Evolutionary conservation across 2,888 invertebrate genomes (phyloP).

Genomic region (Cybosia mesomella): DNA sequence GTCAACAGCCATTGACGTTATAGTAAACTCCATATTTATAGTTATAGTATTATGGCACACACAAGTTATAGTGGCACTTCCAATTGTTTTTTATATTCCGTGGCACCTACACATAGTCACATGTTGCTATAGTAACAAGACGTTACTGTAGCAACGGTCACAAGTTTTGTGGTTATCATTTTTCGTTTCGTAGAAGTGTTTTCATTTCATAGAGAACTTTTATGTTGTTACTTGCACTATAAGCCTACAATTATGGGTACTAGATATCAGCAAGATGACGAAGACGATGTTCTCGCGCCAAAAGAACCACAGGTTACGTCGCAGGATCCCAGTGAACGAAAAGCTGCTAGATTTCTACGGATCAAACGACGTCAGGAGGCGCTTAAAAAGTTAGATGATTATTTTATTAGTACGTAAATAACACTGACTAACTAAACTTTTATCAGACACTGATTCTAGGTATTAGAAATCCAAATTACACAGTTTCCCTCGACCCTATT

Average conservation of each 20-base stretch:
- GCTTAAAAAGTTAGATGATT: slow-evolving; percentile 79
- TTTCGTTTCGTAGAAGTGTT: slow-evolving; percentile 7
- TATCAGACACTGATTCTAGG: background rate
- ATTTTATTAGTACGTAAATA: background rate
- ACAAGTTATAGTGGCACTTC: too few species aligned
- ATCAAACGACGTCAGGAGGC: slow-evolving; percentile 89
- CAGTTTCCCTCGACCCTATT: too few species aligned
- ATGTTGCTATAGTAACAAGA: slow-evolving; percentile 33
- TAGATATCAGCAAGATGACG: slow-evolving; percentile 63
- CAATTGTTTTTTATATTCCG: too few species aligned
- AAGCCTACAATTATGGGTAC: slow-evolving; percentile 4
- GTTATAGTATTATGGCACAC: too few species aligned
- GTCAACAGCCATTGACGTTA: too few species aligned
- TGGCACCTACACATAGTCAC: background rate
- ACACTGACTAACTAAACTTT: background rate
- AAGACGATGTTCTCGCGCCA: slow-evolving; percentile 78
- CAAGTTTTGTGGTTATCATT: background rate
- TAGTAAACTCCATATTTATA: too few species aligned
- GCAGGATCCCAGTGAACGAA: slow-evolving; percentile 89
- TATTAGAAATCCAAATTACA: too few species aligned
- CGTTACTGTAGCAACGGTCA: slow-evolving; percentile 11
- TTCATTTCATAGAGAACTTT: slow-evolving; percentile 8
- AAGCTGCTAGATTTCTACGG: slow-evolving; percentile 89
- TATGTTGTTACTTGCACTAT: background rate
- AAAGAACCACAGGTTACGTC: slow-evolving; percentile 88